These are phyloP conservation scores for Ferdinandea cuprea DNA, from an alignment of 2,888 invertebrate genomes.

Conservation along the genomic window DNA sequence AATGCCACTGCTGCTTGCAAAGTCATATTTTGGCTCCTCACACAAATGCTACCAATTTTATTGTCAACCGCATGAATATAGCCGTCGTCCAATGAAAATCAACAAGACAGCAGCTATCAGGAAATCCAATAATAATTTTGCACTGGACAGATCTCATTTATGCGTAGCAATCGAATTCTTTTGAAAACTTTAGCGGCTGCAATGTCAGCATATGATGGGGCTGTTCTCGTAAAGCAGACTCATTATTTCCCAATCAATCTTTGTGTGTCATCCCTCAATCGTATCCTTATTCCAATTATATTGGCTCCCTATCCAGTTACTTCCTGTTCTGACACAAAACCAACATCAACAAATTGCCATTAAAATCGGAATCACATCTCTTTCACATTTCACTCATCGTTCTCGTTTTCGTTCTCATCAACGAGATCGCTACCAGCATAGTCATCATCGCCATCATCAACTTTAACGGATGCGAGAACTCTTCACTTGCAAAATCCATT, in stretches of 20 bases:
- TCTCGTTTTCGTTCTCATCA: slow-evolving; percentile 42
- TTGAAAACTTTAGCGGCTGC: background rate
- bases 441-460: slow-evolving; percentile 29
- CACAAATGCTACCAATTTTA: no score
- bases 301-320: background rate
- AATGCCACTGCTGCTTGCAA: no score
- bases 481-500: slow-evolving; percentile 60
- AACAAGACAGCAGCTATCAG: no score
- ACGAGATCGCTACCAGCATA: slow-evolving; percentile 7
- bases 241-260: background rate
- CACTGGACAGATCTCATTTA: no score
- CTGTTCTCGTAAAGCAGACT: no score
- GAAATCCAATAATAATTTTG: no score
- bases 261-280: background rate
- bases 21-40: no score
- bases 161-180: background rate
- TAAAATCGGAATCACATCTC: slow-evolving; percentile 66
- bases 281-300: background rate
- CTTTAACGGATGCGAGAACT: slow-evolving; percentile 58
- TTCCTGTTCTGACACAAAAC: slow-evolving; percentile 25
- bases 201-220: no score
- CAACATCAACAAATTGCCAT: slow-evolving; percentile 63
- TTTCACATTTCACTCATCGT: slow-evolving; percentile 51
- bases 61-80: no score
- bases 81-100: no score